phyloP scores from a whole-genome alignment of 2,797 vertebrate species.

The Acipenser oxyrinchus region DNA sequence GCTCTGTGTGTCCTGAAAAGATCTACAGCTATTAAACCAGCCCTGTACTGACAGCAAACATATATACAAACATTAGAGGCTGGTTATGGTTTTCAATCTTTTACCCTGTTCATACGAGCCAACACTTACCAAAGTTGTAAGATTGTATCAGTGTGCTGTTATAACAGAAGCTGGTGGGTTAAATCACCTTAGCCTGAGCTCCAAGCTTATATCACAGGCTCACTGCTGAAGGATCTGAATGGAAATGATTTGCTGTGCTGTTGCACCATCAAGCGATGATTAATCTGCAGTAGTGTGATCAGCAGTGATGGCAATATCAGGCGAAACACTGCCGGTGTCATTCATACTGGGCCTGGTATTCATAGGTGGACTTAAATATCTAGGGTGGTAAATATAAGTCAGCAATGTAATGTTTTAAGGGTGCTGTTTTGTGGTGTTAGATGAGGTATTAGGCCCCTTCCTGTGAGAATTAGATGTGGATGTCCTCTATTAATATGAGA shows the following conservation, averaged over 20 bases:
- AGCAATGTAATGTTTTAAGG: no score
- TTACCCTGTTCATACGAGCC: background rate
- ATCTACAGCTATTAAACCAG: background rate
- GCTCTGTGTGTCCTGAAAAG: background rate
- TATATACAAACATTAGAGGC: background rate
- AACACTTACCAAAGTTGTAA: no score
- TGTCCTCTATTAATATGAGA: no score
- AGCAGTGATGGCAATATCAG: background rate
- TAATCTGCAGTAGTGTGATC: slow-evolving; percentile 1
- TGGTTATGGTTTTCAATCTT: background rate
- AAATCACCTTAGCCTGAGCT: background rate
- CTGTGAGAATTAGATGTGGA: no score
- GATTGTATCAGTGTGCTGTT: background rate
- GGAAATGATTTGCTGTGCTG: slow-evolving; percentile 5
- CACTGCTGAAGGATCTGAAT: background rate
- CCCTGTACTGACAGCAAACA: slow-evolving; percentile 1
- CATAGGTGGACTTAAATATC: no score
- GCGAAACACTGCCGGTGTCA: no score
- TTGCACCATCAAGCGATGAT: background rate
- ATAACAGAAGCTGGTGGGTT: background rate
- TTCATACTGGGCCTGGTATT: no score
- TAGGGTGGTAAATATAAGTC: no score
- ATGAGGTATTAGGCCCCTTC: no score
- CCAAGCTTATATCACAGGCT: slow-evolving; percentile 1
- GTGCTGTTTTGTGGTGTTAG: no score